These are phyloP conservation scores for Eledone cirrhosa DNA, from an alignment of 2,888 invertebrate genomes.

Conservation along the genomic window DNA sequence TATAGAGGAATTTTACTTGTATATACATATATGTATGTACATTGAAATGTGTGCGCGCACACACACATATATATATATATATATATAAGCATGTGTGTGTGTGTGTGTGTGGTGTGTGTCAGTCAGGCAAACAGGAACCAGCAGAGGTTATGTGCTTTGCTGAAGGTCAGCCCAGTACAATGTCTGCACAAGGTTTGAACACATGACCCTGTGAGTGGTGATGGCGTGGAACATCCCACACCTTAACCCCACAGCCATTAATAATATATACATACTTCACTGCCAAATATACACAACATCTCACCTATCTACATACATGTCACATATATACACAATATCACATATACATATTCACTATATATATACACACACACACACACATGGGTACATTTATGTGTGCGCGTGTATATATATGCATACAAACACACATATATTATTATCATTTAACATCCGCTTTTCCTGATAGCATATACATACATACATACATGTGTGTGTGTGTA, in stretches of 20 bases:
- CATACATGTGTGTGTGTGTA: not conserved
- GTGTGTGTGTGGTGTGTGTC: not conserved
- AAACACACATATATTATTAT: not conserved
- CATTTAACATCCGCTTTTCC: not conserved
- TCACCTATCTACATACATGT: too few species aligned
- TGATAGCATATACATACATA: not conserved
- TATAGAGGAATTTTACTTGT: too few species aligned
- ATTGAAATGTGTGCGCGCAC: not conserved
- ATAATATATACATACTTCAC: too few species aligned
- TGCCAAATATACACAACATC: too few species aligned
- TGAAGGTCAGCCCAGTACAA: too few species aligned
- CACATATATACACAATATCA: not conserved
- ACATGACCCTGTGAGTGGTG: too few species aligned
- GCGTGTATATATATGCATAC: not conserved
- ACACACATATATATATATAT: not conserved
- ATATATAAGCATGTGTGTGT: not conserved
- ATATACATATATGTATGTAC: not conserved
- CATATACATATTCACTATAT: not conserved
- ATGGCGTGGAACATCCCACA: too few species aligned
- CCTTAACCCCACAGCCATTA: too few species aligned
- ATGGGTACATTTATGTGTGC: not conserved
- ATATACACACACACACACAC: not conserved
- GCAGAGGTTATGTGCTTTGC: too few species aligned
- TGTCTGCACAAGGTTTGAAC: too few species aligned
- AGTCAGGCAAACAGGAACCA: too few species aligned